Evolutionary conservation across 2,113 vertebrate species (phyloP).

Genomic region (Silurus glanis): DNA sequence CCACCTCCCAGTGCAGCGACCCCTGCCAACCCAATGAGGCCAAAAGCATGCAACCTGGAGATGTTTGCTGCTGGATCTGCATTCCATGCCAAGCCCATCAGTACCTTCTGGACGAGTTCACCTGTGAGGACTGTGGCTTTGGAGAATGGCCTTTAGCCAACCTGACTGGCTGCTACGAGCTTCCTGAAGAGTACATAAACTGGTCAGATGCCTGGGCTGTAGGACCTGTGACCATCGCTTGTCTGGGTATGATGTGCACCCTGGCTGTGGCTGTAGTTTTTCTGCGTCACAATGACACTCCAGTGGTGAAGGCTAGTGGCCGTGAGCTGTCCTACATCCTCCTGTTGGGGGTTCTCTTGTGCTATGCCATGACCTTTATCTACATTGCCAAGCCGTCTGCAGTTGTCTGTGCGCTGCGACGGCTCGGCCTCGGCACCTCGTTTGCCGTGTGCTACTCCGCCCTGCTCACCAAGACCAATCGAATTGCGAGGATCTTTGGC

Average conservation of each 20-base stretch:
- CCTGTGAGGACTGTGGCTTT: slow-evolving; percentile 90
- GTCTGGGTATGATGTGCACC: slow-evolving; percentile 89
- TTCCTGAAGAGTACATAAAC: slow-evolving; percentile 94
- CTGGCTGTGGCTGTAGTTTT: slow-evolving; percentile 89
- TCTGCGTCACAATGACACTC: slow-evolving; percentile 87
- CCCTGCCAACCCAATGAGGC: slow-evolving; percentile 94
- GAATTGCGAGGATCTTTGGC: slow-evolving; percentile 93
- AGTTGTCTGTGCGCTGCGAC: slow-evolving; percentile 84
- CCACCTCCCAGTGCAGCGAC: slow-evolving; percentile 94
- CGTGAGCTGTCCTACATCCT: slow-evolving; percentile 98
- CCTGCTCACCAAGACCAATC: slow-evolving; percentile 96
- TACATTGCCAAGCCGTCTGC: slow-evolving; percentile 94
- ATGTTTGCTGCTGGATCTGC: slow-evolving; percentile 98
- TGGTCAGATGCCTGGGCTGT: slow-evolving; percentile 96
- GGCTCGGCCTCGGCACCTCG: slow-evolving; percentile 89
- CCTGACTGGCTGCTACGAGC: slow-evolving; percentile 88
- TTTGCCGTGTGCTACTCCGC: slow-evolving; percentile 97
- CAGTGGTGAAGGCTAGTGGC: slow-evolving; percentile 94
- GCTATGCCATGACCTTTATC: slow-evolving; percentile 96
- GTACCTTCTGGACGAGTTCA: slow-evolving; percentile 90
- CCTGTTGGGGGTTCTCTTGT: slow-evolving; percentile 90
- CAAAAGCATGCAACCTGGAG: slow-evolving; percentile 96
- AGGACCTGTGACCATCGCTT: slow-evolving; percentile 91
- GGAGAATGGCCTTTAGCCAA: slow-evolving; percentile 93
- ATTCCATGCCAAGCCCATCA: slow-evolving; percentile 93